Evolutionary conservation across 2,888 invertebrate species (phyloP), one percentile per base, ranked within the genome.

Genomic region (Nephrotoma appendiculata): DNA sequence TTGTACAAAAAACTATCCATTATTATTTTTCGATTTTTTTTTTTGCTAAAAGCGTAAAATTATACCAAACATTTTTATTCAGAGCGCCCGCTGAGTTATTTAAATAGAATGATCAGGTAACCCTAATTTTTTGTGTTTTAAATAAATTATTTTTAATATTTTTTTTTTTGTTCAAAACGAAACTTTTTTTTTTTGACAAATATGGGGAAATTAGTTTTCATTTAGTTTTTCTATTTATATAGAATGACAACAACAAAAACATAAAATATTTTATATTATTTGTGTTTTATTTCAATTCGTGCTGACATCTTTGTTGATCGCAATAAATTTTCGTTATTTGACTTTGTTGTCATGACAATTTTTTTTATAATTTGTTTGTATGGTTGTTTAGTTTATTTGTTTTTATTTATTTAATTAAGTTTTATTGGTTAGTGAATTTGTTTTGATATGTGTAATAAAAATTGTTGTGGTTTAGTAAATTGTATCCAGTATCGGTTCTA

Each of bases 101-200:
- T 84, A 43, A 84, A 84, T 84, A 84, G 84, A 84, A 84, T 84
- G 84, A 84, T 84, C 84, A 84, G 84, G 84, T 84, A 84, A 84
- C 84, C 84, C 84, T 84, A 84, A 84, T 84, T 84, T 83, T 84
- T 84, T 84, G 41, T 84, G 84, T 84, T 41, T 43, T 83, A 42
- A 83, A 83, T 42, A 83, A 83, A 83, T 41, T 41, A 83, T 41
- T 83, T 83, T 31, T 31, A 12, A 41, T 41, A 6, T 83, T 41
- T 83, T 41, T 83, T 83, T 41, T 42, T 84, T 84, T 84, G n/a
- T 84, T 84, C 42, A 15, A 84, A 41, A 84, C 7, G 43, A 84
- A 84, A 84, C 41, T 84, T 84, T 15, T 84, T 84, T 84, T 84
- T 84, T 84, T 84, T 84, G 84, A 84, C 84, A 84, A 84, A 84